Conservation (phyloP, 2,113 vertebrate genomes). For the Gallinago paraguaiae region DNA sequence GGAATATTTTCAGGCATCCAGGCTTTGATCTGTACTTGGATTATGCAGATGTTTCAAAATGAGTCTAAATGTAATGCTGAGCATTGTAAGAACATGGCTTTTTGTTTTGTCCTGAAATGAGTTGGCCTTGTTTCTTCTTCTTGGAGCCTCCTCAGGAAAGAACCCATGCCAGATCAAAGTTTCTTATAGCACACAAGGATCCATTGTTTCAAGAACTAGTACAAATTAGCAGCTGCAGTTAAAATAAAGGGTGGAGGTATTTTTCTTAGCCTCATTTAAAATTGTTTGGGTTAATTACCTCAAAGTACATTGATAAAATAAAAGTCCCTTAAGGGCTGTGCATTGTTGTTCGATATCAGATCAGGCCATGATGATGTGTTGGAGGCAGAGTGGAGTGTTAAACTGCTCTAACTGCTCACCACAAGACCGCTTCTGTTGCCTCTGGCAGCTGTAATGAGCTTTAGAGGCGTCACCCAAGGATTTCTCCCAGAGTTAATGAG, state of each 20-base stretch:
- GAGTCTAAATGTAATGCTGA: neutral
- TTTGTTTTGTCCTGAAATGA: neutral
- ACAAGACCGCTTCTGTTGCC: neutral
- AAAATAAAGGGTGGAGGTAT: neutral
- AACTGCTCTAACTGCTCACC: neutral
- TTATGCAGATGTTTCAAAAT: slow-evolving; percentile 19
- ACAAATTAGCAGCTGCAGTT: slow-evolving; percentile 3
- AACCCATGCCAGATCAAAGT: neutral
- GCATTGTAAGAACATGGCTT: neutral
- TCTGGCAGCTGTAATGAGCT: neutral
- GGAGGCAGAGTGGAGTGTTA: neutral
- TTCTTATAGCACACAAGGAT: neutral
- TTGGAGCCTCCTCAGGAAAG: neutral
- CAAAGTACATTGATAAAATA: neutral
- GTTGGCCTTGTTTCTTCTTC: neutral
- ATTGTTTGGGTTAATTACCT: neutral
- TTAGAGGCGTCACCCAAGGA: neutral
- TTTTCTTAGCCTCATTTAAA: slow-evolving; percentile 6
- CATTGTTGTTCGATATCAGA: neutral
- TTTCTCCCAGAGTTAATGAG: neutral
- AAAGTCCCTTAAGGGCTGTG: neutral
- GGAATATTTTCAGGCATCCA: slow-evolving; percentile 3
- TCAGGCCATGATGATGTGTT: neutral
- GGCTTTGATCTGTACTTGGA: slow-evolving; percentile 21
- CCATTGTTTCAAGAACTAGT: neutral